These are phyloP conservation scores for Smutsia temminckii DNA, from an alignment of 2,797 vertebrate species.

Conservation along the genomic window DNA sequence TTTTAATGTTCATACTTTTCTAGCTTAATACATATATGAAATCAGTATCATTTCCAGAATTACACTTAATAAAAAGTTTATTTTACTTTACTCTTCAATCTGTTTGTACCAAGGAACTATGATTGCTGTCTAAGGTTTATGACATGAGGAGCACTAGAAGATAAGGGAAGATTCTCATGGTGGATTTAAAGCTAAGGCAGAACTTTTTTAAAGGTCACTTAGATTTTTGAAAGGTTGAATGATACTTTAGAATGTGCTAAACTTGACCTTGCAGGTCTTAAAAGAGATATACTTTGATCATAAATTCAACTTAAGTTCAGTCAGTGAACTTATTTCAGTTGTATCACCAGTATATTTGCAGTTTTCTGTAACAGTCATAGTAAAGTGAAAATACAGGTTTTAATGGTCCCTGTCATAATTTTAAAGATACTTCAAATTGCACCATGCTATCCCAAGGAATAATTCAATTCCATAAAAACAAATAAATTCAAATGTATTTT, in stretches of 20 bases:
- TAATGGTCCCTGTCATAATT: neutral
- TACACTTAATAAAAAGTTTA: conserved; percentile 13
- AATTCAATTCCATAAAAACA: conserved; percentile 16
- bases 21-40: neutral
- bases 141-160: neutral
- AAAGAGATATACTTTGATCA: neutral
- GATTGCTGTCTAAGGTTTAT: neutral
- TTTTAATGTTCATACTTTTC: neutral
- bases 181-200: neutral
- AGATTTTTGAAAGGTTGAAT: neutral
- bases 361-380: neutral
- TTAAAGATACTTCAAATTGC: conserved; percentile 11
- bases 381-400: conserved; percentile 2
- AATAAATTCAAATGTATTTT: neutral
- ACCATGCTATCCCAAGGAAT: neutral
- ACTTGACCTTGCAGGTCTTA: neutral
- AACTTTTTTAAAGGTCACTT: neutral
- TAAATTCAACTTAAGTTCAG: neutral
- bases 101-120: neutral
- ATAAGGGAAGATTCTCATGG: neutral
- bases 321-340: neutral
- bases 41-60: neutral
- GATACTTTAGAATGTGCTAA: neutral
- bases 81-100: neutral
- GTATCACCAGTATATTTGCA: neutral